A percentile compares a stretch with the other conserved stretches of the same genome.
Conservation (phyloP, 2,113 vertebrate genomes). For the Electrona antarctica region DNA sequence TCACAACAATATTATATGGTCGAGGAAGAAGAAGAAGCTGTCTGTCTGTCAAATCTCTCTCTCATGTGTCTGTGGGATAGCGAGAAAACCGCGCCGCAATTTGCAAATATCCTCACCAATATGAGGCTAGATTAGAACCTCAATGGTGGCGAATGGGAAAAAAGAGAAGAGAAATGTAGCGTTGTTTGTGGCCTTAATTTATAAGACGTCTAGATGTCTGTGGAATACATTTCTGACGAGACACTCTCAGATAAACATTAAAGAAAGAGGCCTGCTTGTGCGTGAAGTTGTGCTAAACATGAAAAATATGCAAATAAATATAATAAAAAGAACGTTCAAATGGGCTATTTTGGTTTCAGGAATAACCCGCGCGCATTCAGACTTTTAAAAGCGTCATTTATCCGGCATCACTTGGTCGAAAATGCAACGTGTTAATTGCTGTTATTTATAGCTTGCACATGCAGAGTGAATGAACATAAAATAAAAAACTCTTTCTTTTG, state of each 20-base stretch:
- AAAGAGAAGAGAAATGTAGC: no score
- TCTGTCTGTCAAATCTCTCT: neutral
- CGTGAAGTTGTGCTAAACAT: neutral
- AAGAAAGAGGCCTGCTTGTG: no score
- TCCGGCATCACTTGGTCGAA: no score
- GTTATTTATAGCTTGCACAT: no score
- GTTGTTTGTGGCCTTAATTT: neutral
- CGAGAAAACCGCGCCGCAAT: neutral
- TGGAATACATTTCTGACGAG: neutral
- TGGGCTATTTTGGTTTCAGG: neutral
- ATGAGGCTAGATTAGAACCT: neutral
- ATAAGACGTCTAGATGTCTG: neutral
- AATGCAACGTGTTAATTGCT: no score
- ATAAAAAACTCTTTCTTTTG: neutral
- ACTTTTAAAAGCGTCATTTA: no score
- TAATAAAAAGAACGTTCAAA: neutral
- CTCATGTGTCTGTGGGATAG: conserved; percentile 2
- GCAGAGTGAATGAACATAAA: neutral
- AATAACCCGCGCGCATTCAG: no score
- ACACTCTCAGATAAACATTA: no score
- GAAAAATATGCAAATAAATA: neutral
- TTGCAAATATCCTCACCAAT: conserved; percentile 3
- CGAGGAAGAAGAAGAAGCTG: neutral
- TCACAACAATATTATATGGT: neutral
- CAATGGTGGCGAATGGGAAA: neutral